phyloP scores from a whole-genome alignment of 2,888 invertebrate genomes.

The Heliconius aoede region DNA sequence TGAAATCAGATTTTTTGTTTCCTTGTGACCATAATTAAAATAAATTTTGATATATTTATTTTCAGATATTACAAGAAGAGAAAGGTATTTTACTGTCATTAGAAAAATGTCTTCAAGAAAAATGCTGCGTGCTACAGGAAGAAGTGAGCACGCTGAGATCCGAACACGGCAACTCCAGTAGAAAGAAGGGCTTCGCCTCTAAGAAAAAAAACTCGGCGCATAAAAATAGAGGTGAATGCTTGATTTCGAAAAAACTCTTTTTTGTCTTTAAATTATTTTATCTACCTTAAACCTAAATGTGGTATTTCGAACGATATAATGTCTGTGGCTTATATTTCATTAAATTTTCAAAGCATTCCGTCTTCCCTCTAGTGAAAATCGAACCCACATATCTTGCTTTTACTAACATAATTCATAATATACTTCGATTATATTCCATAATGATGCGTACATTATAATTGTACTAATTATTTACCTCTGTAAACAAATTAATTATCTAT shows the following conservation, averaged over 20 bases:
- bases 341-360: background rate
- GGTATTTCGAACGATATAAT: too few species aligned
- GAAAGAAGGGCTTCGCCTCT: constrained; percentile 77
- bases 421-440: too few species aligned
- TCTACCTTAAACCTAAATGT: too few species aligned
- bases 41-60: constrained; percentile 1
- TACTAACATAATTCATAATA: too few species aligned
- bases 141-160: constrained; percentile 86
- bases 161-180: constrained; percentile 76
- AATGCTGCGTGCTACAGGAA: constrained; percentile 89
- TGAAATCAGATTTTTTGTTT: too few species aligned
- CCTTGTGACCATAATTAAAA: too few species aligned
- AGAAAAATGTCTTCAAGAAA: constrained; percentile 89
- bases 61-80: constrained; percentile 89
- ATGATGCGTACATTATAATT: too few species aligned
- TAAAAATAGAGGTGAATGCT: constrained; percentile 70
- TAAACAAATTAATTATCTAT: background rate
- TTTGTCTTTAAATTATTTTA: too few species aligned
- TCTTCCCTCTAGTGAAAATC: background rate
- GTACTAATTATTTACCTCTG: too few species aligned
- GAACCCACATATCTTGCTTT: too few species aligned
- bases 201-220: constrained; percentile 77
- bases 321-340: too few species aligned
- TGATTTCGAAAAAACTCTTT: too few species aligned
- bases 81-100: constrained; percentile 88